Base-by-base conservation (phyloP, 2,113 vertebrate genomes). In the Cichladusa arquata region DNA sequence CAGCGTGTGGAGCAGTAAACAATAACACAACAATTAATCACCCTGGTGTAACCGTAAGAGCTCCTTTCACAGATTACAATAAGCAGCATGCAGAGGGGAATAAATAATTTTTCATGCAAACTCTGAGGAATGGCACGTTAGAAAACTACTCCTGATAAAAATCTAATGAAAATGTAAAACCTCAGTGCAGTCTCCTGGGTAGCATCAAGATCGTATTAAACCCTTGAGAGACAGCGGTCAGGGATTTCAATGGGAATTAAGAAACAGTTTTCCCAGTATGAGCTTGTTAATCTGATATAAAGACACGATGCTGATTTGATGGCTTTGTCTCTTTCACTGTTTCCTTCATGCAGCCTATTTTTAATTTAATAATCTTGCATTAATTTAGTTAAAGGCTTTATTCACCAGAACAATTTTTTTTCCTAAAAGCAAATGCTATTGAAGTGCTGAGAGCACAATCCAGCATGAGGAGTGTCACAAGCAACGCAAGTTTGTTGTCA, bases 121-220 rank as follows among this genome's bases (percentile, higher is more conserved):
- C 57, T 67, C 64, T 34, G 65, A 94, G n/a, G 57, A 96, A 95
- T 40, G 81, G 42, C 65, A 70, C 34, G 56, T 86, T 93, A 85
- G 50, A 93, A 95, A 96, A 94, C 71, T 69, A 81, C n/a, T 88
- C 61, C 64, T 62, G 73, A 93, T 88, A 95, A 91, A 93, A 96
- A 94, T 86, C 67, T 94, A 93, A 94, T 92, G 90, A 96, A 96
- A 96, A 93, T 79, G 82, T 92, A 96, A 94, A 96, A 88, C 78
- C 88, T 74, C 91, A 72, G 64, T 33, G 47, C 44, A 66, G 85
- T 73, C 91, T 93, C 85, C 61, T 9, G 31, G 64, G 72, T 19
- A 93, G 72, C 88, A 64, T 81, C 53, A 88, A 81, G 65, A 94
- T 91, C 48, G 14, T 56, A 86, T 81, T 93, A 94, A 92, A 86